A percentile compares a stretch with the other conserved stretches of the same genome.
Evolutionary conservation across 2,113 vertebrate species (phyloP).

Genomic region (Cichladusa arquata): DNA sequence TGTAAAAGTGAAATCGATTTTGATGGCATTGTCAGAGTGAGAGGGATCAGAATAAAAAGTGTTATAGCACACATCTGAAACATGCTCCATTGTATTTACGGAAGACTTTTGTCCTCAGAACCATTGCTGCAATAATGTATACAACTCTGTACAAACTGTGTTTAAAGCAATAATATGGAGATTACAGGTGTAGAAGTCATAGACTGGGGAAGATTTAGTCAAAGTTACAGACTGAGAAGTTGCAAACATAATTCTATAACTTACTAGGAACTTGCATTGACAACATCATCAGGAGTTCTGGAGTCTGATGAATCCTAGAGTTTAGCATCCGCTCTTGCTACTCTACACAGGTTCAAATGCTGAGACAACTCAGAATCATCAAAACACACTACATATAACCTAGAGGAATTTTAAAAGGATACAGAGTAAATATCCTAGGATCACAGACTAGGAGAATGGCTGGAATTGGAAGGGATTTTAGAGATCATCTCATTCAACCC

Average conservation of each 20-base stretch:
- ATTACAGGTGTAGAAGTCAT: background rate
- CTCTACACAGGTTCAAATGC: background rate
- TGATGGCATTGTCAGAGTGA: background rate
- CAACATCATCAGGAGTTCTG: accelerated
- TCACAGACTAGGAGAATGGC: no score
- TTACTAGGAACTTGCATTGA: background rate
- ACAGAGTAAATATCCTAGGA: background rate
- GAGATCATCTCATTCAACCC: background rate
- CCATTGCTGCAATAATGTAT: background rate
- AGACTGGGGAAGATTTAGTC: background rate
- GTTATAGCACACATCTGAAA: background rate
- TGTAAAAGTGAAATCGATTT: background rate
- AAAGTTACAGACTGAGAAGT: background rate
- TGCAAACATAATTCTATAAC: background rate
- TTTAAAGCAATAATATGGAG: background rate
- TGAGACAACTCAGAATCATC: background rate
- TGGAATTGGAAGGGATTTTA: background rate
- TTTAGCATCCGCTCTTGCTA: accelerated
- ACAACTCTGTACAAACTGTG: background rate
- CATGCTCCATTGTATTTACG: background rate
- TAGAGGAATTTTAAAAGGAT: background rate
- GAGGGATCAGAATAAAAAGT: background rate
- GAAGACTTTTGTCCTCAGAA: background rate
- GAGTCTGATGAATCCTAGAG: background rate
- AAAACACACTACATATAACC: background rate